Conservation (phyloP, 2,888 invertebrate genomes). For the Zootermopsis nevadensis region DNA sequence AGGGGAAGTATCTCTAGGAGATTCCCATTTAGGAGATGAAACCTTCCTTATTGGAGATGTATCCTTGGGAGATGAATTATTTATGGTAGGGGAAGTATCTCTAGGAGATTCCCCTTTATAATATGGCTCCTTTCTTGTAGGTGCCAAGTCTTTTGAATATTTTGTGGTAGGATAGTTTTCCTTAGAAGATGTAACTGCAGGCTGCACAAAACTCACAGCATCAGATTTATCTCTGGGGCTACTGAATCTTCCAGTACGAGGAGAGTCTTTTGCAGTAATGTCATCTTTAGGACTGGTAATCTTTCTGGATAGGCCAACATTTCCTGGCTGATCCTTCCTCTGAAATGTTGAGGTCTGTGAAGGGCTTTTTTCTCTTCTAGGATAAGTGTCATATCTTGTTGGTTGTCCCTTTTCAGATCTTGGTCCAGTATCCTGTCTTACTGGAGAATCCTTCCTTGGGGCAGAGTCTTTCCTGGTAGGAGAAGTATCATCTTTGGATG, state of each 20-base stretch:
- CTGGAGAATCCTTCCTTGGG: conserved; percentile 12
- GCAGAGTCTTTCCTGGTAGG: conserved; percentile 5
- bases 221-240: not conserved
- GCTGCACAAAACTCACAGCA: not conserved
- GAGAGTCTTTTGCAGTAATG: not conserved
- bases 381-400: not conserved
- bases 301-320: conserved; percentile 2
- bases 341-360: not conserved
- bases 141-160: not conserved
- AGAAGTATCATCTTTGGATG: conserved; percentile 30
- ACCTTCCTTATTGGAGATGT: conserved; percentile 7
- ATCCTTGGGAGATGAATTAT: conserved; percentile 34
- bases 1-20: conserved; percentile 23
- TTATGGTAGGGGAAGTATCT: not conserved
- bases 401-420: conserved; percentile 21
- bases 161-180: not conserved
- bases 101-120: not conserved
- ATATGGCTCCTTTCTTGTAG: not conserved
- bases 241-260: not conserved
- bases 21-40: conserved; percentile 1
- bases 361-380: not conserved
- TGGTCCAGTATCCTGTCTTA: conserved; percentile 10
- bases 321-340: not conserved
- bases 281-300: not conserved
- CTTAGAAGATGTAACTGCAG: not conserved